These are phyloP conservation scores for Heliconius eleuchia DNA, from an alignment of 1,140 invertebrate species.

Conservation along the genomic window DNA sequence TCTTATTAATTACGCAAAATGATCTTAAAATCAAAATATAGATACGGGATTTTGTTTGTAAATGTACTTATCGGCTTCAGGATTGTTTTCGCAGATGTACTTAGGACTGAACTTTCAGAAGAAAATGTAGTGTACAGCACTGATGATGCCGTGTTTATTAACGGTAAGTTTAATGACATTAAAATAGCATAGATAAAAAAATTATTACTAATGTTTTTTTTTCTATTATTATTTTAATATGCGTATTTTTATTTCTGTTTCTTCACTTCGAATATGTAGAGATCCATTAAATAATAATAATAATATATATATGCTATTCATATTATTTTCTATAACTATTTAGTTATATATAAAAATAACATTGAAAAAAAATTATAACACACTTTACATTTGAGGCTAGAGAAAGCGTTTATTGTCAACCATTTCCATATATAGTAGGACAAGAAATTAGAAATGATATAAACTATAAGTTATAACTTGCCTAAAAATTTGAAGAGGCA, in stretches of 20 bases:
- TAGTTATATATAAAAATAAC: no score
- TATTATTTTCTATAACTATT: no score
- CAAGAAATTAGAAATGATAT: slow-evolving; percentile 17
- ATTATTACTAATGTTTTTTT: not conserved
- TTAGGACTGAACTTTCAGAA: slow-evolving; percentile 58
- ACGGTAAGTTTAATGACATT: slow-evolving; percentile 53
- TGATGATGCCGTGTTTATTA: slow-evolving; percentile 68
- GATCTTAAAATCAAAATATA: not conserved
- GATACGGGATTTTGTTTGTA: not conserved
- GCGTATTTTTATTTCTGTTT: not conserved
- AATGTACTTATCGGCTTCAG: slow-evolving; percentile 31
- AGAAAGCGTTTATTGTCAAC: slow-evolving; percentile 72
- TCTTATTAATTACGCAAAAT: slow-evolving; percentile 27
- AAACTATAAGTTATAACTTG: not conserved
- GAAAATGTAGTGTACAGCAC: slow-evolving; percentile 66
- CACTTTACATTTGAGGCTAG: slow-evolving; percentile 66
- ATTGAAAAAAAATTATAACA: slow-evolving; percentile 58
- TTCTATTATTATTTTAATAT: not conserved
- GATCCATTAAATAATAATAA: no score
- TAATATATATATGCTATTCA: no score
- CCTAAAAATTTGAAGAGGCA: not conserved
- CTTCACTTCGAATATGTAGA: no score
- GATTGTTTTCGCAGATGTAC: slow-evolving; percentile 49
- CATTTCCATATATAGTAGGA: slow-evolving; percentile 33
- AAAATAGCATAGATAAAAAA: not conserved